Percentiles rank a stretch among this genome's conserved stretches.
Conservation (phyloP, 2,113 vertebrate genomes). For the Hydropotes inermis region DNA sequence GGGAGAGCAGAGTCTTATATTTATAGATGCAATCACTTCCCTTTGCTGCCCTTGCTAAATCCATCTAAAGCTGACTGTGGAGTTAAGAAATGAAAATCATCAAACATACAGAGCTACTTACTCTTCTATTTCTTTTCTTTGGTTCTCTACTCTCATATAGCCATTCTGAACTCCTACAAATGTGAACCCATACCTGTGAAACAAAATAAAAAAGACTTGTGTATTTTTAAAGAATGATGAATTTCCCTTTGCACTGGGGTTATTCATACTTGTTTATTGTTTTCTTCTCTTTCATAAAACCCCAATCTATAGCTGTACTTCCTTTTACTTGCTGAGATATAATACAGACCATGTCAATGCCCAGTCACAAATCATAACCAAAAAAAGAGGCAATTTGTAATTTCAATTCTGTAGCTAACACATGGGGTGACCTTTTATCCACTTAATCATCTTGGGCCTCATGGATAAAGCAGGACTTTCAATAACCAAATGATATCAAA, state of each 20-base stretch:
- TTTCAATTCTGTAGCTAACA: slow-evolving; percentile 34
- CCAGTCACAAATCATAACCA: neutral
- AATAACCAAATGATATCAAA: slow-evolving; percentile 18
- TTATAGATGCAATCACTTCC: neutral
- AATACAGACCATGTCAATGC: slow-evolving; percentile 15
- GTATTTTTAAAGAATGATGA: slow-evolving; percentile 66
- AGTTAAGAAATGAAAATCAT: neutral
- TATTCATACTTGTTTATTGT: neutral
- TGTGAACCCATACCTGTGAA: slow-evolving; percentile 94
- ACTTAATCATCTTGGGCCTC: slow-evolving; percentile 19
- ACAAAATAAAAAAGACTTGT: slow-evolving; percentile 79
- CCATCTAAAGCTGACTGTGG: neutral
- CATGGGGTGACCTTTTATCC: neutral
- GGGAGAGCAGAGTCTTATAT: neutral
- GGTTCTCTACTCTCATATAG: slow-evolving; percentile 92
- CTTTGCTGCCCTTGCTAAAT: neutral
- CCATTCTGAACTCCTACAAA: slow-evolving; percentile 92
- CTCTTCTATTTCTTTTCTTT: slow-evolving; percentile 91
- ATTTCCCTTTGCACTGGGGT: neutral
- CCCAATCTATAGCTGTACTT: neutral
- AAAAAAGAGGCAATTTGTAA: neutral
- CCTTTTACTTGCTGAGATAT: neutral
- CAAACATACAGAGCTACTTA: slow-evolving; percentile 80
- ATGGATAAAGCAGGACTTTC: neutral
- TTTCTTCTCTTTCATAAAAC: neutral